Evolutionary conservation across 2,113 vertebrate genomes (phyloP), one percentile per base, ranked within the genome.

Genomic region (Caranx melampygus): DNA sequence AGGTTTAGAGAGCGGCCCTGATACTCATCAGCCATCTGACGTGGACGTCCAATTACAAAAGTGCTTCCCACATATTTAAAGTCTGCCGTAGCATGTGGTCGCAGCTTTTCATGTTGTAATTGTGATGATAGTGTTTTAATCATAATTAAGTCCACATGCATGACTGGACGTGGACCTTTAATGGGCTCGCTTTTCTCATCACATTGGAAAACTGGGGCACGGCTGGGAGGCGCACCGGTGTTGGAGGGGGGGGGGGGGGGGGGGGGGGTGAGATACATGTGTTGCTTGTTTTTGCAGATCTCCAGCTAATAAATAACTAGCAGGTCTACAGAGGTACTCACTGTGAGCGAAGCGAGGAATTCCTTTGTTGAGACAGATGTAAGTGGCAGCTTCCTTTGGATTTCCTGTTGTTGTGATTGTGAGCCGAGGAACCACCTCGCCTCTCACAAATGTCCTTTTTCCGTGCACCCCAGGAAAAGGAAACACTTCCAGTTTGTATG

Each of bases 331-430:
- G 5, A 71, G 59, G 55, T 58, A n/a, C 67, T 71, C 55, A 42
- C 63, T 65, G 66, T 35, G 26, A 26, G 58, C 51, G 45, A 5
- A 33, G 84, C n/a, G 45, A 85, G 85, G 88, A 90, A 86, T 89
- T 80, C 69, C 77, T 54, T 73, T 78, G 74, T 79, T 85, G 45
- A 78, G 75, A 60, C 76, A 83, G 57, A 87, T 72, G 75, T 82
- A 81, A 94, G 84, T 81, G 78, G 37, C 85, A 3, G 42, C 84
- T 95, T 94, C 93, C 93, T 83, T 72, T 91, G 69, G 74, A n/a
- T 88, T 94, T 95, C 94, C 94, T 95, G 95, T 94, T 94, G 91
- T 91, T 92, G 82, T 55, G 52, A 79, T 59, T 42, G 73, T 18
- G 66, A 72, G 63, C 77, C 51, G 37, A 71, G 74, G 11, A 45